Evolutionary conservation across 1,140 invertebrate species (phyloP).

Genomic region (Centruroides sculpturatus): DNA sequence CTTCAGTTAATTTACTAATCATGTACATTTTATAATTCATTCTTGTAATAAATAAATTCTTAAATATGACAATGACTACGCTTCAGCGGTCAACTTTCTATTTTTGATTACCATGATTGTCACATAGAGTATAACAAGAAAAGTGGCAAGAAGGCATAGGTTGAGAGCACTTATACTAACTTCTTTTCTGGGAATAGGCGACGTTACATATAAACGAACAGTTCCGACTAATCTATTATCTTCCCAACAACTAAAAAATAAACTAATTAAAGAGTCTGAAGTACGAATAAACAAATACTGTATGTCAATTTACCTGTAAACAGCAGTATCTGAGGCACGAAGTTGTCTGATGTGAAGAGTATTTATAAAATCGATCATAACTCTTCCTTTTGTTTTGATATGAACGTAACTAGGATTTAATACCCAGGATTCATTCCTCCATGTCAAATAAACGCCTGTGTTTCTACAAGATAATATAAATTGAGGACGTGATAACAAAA

Average conservation of each 20-base stretch:
- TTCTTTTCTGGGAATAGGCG: too few relatives aligned
- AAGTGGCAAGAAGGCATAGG: too few relatives aligned
- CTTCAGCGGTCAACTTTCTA: too few relatives aligned
- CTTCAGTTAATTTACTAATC: too few relatives aligned
- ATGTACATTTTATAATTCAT: too few relatives aligned
- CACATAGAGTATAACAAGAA: too few relatives aligned
- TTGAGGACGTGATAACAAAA: background rate
- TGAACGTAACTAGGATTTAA: constrained; percentile 10
- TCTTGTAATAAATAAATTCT: too few relatives aligned
- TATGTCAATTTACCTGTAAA: constrained; percentile 6
- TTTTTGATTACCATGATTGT: too few relatives aligned
- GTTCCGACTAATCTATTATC: constrained; percentile 7
- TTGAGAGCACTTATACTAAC: too few relatives aligned
- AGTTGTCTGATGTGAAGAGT: constrained; percentile 7
- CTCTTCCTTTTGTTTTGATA: constrained; percentile 6
- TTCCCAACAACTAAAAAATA: constrained; percentile 12
- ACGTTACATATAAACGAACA: constrained; percentile 1
- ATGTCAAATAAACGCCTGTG: constrained; percentile 1
- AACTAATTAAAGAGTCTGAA: background rate
- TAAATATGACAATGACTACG: too few relatives aligned
- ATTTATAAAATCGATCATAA: constrained; percentile 12
- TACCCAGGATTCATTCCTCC: constrained; percentile 8
- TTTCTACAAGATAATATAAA: constrained; percentile 1
- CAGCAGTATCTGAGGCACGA: background rate
- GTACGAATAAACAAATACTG: background rate